Conservation (phyloP, 2,797 vertebrate species). For the Hypotaenidia okinawae region DNA sequence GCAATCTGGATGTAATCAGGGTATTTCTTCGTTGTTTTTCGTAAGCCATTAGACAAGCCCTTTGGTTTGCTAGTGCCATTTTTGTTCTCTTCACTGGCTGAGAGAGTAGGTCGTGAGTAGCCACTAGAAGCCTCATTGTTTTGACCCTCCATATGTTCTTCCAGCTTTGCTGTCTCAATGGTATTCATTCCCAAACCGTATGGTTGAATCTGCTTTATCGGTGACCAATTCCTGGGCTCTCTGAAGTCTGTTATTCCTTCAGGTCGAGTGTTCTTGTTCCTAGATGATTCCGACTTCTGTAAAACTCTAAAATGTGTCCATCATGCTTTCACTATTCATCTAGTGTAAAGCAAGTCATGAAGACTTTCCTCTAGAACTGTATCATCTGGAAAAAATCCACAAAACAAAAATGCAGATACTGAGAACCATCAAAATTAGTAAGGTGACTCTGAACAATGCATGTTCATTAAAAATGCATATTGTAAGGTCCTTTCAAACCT, state of each 20-base stretch:
- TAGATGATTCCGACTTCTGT: not conserved
- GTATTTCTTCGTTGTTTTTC: conserved; percentile 88
- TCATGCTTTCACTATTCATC: not conserved
- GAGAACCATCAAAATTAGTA: not conserved
- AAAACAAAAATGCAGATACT: not conserved
- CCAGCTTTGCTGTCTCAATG: conserved; percentile 81
- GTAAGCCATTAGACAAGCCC: conserved; percentile 81
- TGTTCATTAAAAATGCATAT: not conserved
- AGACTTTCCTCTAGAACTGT: not conserved
- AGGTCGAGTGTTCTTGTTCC: conserved; percentile 17
- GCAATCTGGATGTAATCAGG: conserved; percentile 94
- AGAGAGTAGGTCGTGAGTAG: conserved; percentile 71
- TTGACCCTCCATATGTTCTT: conserved; percentile 80
- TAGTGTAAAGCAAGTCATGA: not conserved
- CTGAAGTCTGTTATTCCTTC: not conserved
- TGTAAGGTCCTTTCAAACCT: not conserved
- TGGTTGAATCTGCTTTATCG: conserved; percentile 59
- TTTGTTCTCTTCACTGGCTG: conserved; percentile 74
- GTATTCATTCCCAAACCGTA: conserved; percentile 79
- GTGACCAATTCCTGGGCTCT: not conserved
- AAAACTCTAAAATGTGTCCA: not conserved
- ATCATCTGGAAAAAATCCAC: conserved; percentile 46
- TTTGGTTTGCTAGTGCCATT: conserved; percentile 80
- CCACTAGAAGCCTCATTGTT: conserved; percentile 67
- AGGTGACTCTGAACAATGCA: not conserved